Conservation (phyloP, 1,140 invertebrate species). For the Megalopta genalis region DNA sequence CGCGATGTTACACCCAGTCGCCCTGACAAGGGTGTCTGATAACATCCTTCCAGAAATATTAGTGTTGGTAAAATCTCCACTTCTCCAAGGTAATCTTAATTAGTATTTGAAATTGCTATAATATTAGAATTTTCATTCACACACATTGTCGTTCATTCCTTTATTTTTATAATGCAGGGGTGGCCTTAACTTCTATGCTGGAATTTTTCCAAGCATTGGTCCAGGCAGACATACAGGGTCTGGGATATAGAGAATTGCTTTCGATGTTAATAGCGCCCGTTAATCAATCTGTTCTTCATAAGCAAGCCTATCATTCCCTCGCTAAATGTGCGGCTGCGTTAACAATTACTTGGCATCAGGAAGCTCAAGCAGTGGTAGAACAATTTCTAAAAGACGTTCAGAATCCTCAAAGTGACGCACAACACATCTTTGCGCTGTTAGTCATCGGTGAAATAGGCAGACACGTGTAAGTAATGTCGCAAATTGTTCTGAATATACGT, state of each 20-base stretch:
- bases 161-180: conserved; percentile 80
- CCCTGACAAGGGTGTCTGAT: conserved; percentile 84
- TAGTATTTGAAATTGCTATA: too few relatives aligned
- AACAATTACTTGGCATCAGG: conserved; percentile 87
- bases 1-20: conserved; percentile 85
- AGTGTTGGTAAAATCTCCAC: conserved; percentile 92
- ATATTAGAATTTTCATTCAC: background rate
- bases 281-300: conserved; percentile 81
- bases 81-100: conserved; percentile 85
- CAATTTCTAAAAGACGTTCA: conserved; percentile 93
- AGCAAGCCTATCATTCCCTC: conserved; percentile 93
- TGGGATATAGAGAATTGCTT: conserved; percentile 90
- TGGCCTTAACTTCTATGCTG: conserved; percentile 92
- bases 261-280: conserved; percentile 86
- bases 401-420: conserved; percentile 86
- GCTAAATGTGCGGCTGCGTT: conserved; percentile 97
- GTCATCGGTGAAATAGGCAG: conserved; percentile 98
- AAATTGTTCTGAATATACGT: too few relatives aligned
- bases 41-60: conserved; percentile 92
- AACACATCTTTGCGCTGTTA: conserved; percentile 94
- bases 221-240: conserved; percentile 87
- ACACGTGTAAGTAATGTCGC: conserved; percentile 86
- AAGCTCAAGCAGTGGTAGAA: conserved; percentile 90
- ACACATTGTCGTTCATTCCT: background rate
- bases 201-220: conserved; percentile 96